phyloP scores from a whole-genome alignment of 2,797 vertebrate genomes.

The Aldrovandia affinis region DNA sequence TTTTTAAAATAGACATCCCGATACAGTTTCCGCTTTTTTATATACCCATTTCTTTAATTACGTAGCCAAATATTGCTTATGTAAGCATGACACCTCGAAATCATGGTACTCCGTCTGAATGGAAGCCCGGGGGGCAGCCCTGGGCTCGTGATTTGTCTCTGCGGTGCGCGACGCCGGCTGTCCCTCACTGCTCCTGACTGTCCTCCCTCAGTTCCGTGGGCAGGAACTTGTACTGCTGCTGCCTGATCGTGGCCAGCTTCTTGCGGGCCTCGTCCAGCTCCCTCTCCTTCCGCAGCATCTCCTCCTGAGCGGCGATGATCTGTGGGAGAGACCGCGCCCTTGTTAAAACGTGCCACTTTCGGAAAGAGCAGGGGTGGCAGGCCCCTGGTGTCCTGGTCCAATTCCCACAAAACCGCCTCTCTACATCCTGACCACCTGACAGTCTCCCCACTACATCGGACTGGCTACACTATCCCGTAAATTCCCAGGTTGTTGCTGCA shows the following conservation, averaged over 20 bases:
- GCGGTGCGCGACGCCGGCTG: constrained; percentile 1
- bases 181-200: constrained; percentile 80
- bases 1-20: constrained; percentile 56
- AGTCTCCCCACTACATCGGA: too few species aligned
- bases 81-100: constrained; percentile 45
- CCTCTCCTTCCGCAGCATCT: constrained; percentile 95
- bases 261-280: constrained; percentile 93
- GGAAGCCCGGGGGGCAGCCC: constrained; percentile 47
- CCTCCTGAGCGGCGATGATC: constrained; percentile 97
- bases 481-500: too few species aligned
- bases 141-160: constrained; percentile 46
- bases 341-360: not conserved
- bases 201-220: constrained; percentile 92
- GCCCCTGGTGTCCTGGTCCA: not conserved
- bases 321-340: constrained; percentile 52
- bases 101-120: constrained; percentile 29
- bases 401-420: too few species aligned
- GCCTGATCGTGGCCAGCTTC: constrained; percentile 91
- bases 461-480: too few species aligned
- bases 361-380: not conserved
- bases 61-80: constrained; percentile 48
- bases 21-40: constrained; percentile 51
- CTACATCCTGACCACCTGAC: not conserved
- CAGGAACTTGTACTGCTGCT: constrained; percentile 98
- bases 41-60: constrained; percentile 51